A percentile compares a stretch with the other conserved stretches of the same genome.
These are phyloP conservation scores for Hemicentrotus pulcherrimus DNA, from an alignment of 35 echinoderm and acorn worm genomes.

Conservation along the genomic window DNA sequence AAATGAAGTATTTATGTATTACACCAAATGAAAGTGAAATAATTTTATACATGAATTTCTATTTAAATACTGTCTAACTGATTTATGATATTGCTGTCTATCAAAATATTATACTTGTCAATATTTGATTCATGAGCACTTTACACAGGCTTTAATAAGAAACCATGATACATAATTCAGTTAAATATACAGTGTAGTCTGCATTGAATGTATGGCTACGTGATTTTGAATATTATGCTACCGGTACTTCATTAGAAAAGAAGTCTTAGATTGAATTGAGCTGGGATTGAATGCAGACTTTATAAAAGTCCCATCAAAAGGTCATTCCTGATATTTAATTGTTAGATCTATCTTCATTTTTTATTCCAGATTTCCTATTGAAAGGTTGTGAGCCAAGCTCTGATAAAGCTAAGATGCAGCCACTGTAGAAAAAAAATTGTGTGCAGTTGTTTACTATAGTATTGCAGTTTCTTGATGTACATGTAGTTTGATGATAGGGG, in stretches of 20 bases:
- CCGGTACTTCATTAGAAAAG: not conserved
- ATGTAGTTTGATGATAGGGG: too few species aligned
- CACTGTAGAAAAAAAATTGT: too few species aligned
- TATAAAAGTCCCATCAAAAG: not conserved
- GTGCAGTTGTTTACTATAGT: too few species aligned
- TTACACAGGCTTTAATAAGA: not conserved
- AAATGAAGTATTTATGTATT: too few species aligned
- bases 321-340: constrained; percentile 1
- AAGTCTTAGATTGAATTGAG: not conserved
- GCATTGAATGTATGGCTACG: not conserved
- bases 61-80: too few species aligned
- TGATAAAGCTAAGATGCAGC: not conserved
- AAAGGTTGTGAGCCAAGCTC: not conserved
- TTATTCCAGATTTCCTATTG: not conserved
- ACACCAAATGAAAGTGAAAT: too few species aligned
- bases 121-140: not conserved
- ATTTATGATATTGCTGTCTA: not conserved
- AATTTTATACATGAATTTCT: too few species aligned
- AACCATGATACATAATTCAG: not conserved
- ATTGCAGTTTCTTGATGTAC: too few species aligned
- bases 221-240: not conserved
- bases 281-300: not conserved
- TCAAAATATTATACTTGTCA: not conserved
- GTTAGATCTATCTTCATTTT: not conserved
- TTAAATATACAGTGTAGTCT: not conserved